Evolutionary conservation across 2,113 vertebrate species (phyloP), one percentile per base, ranked within the genome.

Genomic region (Hemichromis elongatus): DNA sequence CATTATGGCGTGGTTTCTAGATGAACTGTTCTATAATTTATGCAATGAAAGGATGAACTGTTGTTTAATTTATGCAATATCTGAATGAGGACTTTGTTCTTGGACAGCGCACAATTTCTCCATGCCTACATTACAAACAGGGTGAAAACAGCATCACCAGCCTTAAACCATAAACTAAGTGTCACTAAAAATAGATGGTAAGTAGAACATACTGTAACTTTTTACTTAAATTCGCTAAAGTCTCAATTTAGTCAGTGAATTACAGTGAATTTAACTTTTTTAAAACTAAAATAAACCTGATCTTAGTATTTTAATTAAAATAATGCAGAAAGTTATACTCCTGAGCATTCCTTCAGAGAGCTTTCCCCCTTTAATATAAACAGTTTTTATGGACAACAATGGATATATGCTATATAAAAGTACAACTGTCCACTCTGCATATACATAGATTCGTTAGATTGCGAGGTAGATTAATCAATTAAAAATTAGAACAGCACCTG

Each of bases 1-100:
- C 89, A 92, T 88, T 86, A 89, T 86, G 87, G 88, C 89, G 85
- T 55, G 88, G 92, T 90, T 92, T 93, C 79, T 66, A 83, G 77
- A 94, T 86, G 80, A 90, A 91, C 84, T 53, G 45, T 54, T 93
- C 75, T 77, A 93, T 94, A 90, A 93, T 94, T 94, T 83, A 94
- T 91, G 86, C 35, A 66, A 84, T 91, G 87, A 89, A 84, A 89
- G 93, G 85, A 84, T 92, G 90, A 94, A 91, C 87, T 93, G 81
- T 87, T 93, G 92, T 94, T 92, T 95, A 92, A 93, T 94, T 94
- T 85, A 95, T 95, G 92, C 80, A 82, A 86, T 86, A 83, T 85
- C 81, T 83, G 88, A 81, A 84, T 80, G 83, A 86, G 57, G 79
- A 47, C 45, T 75, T 53, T 45, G 68, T 90, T 91, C 75, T 81